Conservation (phyloP, 37 sponge, comb jelly and placozoan genomes). For the Chondrosia reniformis region DNA sequence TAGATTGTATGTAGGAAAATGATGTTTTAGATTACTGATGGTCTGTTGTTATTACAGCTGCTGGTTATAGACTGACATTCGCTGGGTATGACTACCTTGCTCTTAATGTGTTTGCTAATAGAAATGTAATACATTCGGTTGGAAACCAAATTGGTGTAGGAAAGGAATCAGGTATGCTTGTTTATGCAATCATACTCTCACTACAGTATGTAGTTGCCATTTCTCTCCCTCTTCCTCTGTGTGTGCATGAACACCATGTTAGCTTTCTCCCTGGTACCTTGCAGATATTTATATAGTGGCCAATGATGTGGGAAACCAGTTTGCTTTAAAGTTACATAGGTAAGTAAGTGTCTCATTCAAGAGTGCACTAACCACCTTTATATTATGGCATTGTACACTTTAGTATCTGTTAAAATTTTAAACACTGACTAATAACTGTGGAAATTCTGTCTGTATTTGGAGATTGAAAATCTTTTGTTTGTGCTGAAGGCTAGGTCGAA, state of each 20-base stretch:
- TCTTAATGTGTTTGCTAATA: conserved; percentile 68
- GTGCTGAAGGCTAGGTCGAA: conserved; percentile 78
- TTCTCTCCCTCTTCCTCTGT: not conserved
- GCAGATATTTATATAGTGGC: conserved; percentile 96
- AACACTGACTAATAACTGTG: too few species aligned
- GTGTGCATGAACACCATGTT: not conserved
- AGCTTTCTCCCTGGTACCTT: not conserved
- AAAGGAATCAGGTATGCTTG: conserved; percentile 85
- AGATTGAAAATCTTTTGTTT: not conserved
- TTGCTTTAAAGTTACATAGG: conserved; percentile 91
- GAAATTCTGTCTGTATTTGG: too few species aligned
- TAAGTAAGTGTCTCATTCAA: too few species aligned
- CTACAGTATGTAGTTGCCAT: not conserved
- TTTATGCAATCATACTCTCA: not conserved
- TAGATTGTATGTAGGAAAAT: too few species aligned
- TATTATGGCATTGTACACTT: too few species aligned
- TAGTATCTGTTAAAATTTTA: too few species aligned
- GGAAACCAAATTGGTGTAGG: conserved; percentile 99
- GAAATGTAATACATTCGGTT: conserved; percentile 76
- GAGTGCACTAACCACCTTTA: too few species aligned
- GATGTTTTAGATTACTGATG: too few species aligned
- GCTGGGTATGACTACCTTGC: conserved; percentile 98
- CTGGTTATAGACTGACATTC: conserved; percentile 94
- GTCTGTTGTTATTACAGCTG: conserved; percentile 27
- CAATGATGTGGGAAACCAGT: conserved; percentile 64